phyloP scores from a whole-genome alignment of 2,113 vertebrate genomes.

The Mustelus asterias region DNA sequence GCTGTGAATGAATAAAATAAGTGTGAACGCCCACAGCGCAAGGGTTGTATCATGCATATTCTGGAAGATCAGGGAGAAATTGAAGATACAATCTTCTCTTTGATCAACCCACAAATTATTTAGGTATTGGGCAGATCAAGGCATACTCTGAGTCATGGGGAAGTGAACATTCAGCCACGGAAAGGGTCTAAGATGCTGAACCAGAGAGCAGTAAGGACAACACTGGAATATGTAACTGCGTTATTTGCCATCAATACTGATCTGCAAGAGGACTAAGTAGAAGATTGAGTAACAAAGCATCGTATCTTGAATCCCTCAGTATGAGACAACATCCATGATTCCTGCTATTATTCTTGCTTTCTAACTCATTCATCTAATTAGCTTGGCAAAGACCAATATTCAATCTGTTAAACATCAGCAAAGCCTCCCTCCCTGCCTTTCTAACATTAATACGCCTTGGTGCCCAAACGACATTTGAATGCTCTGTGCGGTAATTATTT shows the following conservation, averaged over 20 bases:
- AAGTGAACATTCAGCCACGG: background rate
- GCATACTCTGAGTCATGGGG: background rate
- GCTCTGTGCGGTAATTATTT: background rate
- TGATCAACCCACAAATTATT: background rate
- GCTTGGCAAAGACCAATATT: background rate
- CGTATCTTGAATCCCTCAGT: background rate
- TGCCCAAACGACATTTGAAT: background rate
- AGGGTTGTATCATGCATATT: background rate
- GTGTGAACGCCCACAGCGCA: background rate
- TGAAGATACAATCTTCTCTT: background rate
- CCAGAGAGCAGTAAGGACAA: background rate
- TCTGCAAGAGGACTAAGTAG: background rate
- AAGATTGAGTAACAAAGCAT: background rate
- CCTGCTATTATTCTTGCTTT: background rate
- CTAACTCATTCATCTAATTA: background rate
- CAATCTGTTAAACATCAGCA: background rate
- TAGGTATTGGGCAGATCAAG: background rate
- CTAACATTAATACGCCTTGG: background rate
- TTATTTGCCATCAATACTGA: background rate
- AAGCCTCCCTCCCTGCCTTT: background rate
- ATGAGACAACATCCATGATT: background rate
- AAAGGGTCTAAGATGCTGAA: background rate
- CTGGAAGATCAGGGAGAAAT: background rate
- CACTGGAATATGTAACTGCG: background rate
- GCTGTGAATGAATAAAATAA: background rate